These are phyloP conservation scores for Oreochromis mossambicus DNA, from an alignment of 2,797 vertebrate species.

Conservation along the genomic window DNA sequence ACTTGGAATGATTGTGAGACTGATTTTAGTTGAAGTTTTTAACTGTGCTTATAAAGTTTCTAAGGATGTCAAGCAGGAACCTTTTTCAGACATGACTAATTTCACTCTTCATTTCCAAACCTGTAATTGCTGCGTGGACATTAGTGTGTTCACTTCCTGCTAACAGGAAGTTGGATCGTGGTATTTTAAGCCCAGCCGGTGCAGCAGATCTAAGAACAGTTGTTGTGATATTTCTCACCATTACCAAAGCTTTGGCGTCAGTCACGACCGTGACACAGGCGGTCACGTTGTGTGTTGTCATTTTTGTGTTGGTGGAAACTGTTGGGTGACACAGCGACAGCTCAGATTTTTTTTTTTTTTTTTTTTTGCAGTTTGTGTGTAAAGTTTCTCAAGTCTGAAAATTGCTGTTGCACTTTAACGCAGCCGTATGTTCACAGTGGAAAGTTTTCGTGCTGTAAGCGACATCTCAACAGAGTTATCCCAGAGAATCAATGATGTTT, in stretches of 20 bases:
- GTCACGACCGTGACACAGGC: background rate
- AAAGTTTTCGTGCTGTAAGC: background rate
- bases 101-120: background rate
- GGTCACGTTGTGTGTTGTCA: background rate
- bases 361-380: background rate
- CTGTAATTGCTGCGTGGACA: no score
- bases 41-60: background rate
- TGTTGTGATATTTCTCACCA: background rate
- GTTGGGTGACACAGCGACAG: background rate
- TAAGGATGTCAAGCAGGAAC: background rate
- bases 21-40: background rate
- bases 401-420: background rate
- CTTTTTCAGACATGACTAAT: background rate
- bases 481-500: background rate
- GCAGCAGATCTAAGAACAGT: background rate
- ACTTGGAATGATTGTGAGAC: background rate
- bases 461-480: background rate
- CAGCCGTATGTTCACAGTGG: background rate
- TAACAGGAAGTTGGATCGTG: background rate
- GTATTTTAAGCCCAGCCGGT: background rate
- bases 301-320: background rate
- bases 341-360: background rate
- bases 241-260: background rate
- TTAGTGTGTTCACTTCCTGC: background rate
- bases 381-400: background rate